Base-by-base conservation (phyloP, 1,140 invertebrate species). In the Formica selysi region DNA sequence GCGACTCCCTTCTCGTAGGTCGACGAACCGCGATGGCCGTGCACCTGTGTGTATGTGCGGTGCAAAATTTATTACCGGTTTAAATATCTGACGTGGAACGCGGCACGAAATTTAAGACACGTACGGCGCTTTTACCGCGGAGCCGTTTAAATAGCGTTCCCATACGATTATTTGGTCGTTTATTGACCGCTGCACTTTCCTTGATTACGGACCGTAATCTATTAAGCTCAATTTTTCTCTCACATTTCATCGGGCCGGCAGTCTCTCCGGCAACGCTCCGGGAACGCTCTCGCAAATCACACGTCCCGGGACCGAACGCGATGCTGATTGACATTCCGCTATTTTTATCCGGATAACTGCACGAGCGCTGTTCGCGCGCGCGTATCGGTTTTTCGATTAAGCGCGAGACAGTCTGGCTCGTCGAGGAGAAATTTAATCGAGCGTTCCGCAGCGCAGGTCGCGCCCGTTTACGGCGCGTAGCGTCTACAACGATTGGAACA, bases 401-500 rank as follows among this genome's bases (percentile, higher is more conserved):
- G 54, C 79, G 68, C 26, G 79, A 83, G 68, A 83, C 79, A 83
- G 79, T 83, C 70, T 41, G 79, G 51, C 83, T 85, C 83, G 83
- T 78, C 59, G 71, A 78, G 83, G 74, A 85, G 70, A 88, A 64
- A 76, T 87, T 89, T 70, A 44, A 81, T 78, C 76, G 44, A 64
- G 32, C 74, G 64, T 38, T 68, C n/a, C 51, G 41, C 80, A 36
- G 74, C 38, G 68, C n/a, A 83, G n/a, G 48, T 61, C 29, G 57
- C 48, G 76, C 29, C 19, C 59, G 48, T 64, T 73, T 26, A 68
- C 44, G 76, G 76, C 86, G 86, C 74, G 88, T 67, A 86, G 65
- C 93, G 91, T 94, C 74, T 94, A 94, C 92, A 94, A 94, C 93
- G 93, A 94, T 90, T 91, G 86, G 86, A 84, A 92, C 83, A 61